phyloP scores from a whole-genome alignment of 53 echinoderm and acorn worm genomes.

The Zoroaster sp. region DNA sequence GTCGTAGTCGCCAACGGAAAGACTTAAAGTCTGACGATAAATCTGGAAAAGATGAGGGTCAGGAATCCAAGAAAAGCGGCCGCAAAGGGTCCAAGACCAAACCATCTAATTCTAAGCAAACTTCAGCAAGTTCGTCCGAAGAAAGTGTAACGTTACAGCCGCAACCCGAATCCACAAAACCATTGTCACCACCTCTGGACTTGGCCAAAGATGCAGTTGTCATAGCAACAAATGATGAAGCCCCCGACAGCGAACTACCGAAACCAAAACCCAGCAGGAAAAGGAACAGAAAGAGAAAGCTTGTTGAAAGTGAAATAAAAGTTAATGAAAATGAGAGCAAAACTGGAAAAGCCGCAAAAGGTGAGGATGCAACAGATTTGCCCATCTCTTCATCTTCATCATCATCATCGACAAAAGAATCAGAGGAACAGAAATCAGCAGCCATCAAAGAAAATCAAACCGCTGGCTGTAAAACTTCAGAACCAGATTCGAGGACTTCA shows the following conservation, averaged over 20 bases:
- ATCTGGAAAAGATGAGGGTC: neutral
- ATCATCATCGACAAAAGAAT: too few species aligned
- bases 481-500: neutral
- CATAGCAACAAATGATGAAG: neutral
- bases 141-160: too few species aligned
- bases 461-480: neutral
- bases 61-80: neutral
- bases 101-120: neutral
- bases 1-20: neutral
- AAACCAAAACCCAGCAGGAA: neutral
- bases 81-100: neutral
- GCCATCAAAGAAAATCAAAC: neutral
- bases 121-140: neutral
- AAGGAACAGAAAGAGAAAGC: conserved; percentile 25
- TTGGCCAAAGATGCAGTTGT: conserved; percentile 6
- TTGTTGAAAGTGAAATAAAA: neutral
- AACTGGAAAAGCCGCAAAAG: neutral
- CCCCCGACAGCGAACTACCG: too few species aligned
- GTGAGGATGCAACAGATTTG: neutral
- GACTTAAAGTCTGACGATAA: neutral
- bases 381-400: conserved; percentile 7
- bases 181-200: too few species aligned
- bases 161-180: conserved; percentile 1
- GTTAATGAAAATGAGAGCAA: neutral
- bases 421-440: too few species aligned